phyloP scores from a whole-genome alignment of 2,113 vertebrate genomes.

The Coryphaenoides rupestris region DNA sequence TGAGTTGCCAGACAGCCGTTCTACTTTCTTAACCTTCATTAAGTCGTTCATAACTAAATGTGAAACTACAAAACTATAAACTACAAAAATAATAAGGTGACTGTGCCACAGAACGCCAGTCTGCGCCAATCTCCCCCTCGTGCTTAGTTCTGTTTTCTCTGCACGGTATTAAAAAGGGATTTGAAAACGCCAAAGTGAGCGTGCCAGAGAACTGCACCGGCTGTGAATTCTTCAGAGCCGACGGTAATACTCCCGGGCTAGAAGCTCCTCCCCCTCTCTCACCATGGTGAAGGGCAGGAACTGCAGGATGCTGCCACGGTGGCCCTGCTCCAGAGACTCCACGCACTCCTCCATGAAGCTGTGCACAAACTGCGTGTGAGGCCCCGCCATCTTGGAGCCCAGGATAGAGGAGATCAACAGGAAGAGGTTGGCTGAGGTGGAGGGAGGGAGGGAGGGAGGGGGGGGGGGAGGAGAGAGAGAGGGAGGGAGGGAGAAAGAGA shows the following conservation, averaged over 20 bases:
- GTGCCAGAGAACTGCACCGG: too few relatives aligned
- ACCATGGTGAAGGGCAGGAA: slow-evolving; percentile 99
- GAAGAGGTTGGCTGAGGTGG: slow-evolving; percentile 87
- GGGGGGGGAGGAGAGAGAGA: too few relatives aligned
- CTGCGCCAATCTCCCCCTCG: too few relatives aligned
- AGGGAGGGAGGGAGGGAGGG: not conserved
- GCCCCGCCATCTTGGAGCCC: slow-evolving; percentile 87
- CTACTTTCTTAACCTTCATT: too few relatives aligned
- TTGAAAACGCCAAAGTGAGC: not conserved
- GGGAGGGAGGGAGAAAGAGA: not conserved
- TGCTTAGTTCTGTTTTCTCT: too few relatives aligned
- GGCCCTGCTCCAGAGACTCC: slow-evolving; percentile 90
- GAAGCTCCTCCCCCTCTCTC: slow-evolving; percentile 45
- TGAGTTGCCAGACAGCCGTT: too few relatives aligned
- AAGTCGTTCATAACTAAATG: too few relatives aligned
- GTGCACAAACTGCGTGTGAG: slow-evolving; percentile 97
- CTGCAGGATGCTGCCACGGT: slow-evolving; percentile 90
- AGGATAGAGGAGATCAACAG: slow-evolving; percentile 91
- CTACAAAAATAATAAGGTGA: too few relatives aligned
- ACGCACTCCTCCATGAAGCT: slow-evolving; percentile 98
- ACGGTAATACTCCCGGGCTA: too few relatives aligned
- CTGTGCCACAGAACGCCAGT: too few relatives aligned
- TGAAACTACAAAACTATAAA: too few relatives aligned
- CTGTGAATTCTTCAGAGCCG: not conserved
- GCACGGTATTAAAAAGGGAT: too few relatives aligned